phyloP scores from a whole-genome alignment of 2,113 vertebrate species.

The Mobula hypostoma region DNA sequence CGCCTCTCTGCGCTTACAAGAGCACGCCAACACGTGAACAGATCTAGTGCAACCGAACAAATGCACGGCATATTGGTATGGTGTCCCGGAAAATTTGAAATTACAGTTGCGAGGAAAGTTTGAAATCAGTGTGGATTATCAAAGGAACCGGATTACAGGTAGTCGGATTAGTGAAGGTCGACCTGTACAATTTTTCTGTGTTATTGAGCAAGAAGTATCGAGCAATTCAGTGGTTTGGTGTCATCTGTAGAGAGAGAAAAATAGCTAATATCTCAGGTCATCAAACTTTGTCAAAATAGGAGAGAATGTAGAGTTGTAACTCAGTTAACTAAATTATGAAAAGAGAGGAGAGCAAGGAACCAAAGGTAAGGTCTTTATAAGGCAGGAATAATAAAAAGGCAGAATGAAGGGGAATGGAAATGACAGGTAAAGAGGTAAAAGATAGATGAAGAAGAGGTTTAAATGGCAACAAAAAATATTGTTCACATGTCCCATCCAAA shows the following conservation, averaged over 20 bases:
- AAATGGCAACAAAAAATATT: too few species aligned
- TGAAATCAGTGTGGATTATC: too few species aligned
- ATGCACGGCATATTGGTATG: too few species aligned
- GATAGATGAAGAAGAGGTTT: too few species aligned
- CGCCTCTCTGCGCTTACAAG: too few species aligned
- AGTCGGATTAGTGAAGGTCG: too few species aligned
- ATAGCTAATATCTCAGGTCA: background rate
- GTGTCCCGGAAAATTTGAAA: too few species aligned
- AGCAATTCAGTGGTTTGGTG: background rate
- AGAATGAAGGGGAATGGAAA: background rate
- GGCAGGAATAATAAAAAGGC: background rate
- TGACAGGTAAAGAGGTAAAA: background rate
- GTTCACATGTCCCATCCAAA: too few species aligned
- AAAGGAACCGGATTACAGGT: too few species aligned
- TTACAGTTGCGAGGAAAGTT: too few species aligned
- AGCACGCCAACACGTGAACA: too few species aligned
- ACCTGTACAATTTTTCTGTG: background rate
- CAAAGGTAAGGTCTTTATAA: background rate
- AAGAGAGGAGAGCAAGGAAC: background rate
- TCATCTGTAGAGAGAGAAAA: background rate
- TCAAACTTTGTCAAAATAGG: background rate
- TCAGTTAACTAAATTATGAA: background rate
- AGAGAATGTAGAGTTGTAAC: background rate
- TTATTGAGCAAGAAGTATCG: background rate
- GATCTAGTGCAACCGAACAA: too few species aligned